These are phyloP conservation scores for Alethe diademata DNA, from an alignment of 2,113 vertebrate species.

Conservation along the genomic window DNA sequence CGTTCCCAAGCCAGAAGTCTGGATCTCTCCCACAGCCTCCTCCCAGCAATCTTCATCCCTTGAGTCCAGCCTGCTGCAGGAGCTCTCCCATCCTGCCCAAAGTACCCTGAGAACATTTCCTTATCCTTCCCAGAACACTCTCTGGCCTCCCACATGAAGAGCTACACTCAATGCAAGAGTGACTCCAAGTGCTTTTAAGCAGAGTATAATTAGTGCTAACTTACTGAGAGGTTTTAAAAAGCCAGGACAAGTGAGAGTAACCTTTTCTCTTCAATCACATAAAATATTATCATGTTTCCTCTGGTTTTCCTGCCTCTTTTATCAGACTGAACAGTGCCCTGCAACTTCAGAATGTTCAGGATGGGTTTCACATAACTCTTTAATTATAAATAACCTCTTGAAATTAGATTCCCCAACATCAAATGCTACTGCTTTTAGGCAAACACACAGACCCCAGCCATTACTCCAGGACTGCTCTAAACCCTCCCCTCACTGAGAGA, in stretches of 20 bases:
- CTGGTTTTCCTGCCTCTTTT: neutral
- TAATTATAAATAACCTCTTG: neutral
- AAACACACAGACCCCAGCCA: neutral
- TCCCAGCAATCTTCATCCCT: neutral
- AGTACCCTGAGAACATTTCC: neutral
- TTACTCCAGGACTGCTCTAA: neutral
- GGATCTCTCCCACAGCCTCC: neutral
- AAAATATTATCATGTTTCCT: neutral
- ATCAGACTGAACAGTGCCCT: neutral
- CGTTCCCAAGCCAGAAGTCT: neutral
- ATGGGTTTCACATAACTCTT: neutral
- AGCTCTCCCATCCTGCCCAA: constrained; percentile 34
- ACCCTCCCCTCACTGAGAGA: neutral
- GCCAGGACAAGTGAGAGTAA: neutral
- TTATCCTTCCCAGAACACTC: neutral
- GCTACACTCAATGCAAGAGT: neutral
- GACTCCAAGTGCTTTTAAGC: neutral
- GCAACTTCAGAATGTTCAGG: neutral
- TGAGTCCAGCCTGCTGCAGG: neutral
- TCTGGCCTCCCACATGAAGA: neutral
- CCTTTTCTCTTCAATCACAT: neutral
- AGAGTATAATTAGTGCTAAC: neutral
- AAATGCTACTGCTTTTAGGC: neutral
- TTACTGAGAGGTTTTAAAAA: neutral
- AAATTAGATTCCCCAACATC: neutral